These are phyloP conservation scores for Oriolus oriolus DNA, from an alignment of 2,113 vertebrate species.

Conservation along the genomic window DNA sequence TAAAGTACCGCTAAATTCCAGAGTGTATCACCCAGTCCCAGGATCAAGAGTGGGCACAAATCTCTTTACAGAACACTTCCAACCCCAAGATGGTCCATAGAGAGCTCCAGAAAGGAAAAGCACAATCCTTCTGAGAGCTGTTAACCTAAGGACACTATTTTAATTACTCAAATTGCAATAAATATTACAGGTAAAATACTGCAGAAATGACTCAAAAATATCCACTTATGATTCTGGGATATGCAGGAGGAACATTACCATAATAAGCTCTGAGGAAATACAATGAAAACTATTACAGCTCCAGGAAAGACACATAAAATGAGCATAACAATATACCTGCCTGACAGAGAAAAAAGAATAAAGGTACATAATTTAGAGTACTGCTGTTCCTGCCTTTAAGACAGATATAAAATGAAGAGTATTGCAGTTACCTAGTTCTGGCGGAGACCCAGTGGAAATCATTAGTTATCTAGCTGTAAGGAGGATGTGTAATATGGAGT, in stretches of 20 bases:
- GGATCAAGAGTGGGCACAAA: not conserved
- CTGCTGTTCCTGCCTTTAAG: constrained; percentile 30
- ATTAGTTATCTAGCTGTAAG: constrained; percentile 21
- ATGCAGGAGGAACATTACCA: constrained; percentile 21
- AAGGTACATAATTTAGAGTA: constrained; percentile 16
- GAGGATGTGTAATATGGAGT: constrained; percentile 17
- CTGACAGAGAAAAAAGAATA: constrained; percentile 22
- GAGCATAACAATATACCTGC: constrained; percentile 27
- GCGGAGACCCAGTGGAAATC: constrained; percentile 10
- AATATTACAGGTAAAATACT: not conserved
- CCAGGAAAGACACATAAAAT: constrained; percentile 46
- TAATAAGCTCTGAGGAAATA: constrained; percentile 34
- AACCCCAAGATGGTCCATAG: not conserved
- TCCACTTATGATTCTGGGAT: not conserved
- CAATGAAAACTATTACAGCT: constrained; percentile 49
- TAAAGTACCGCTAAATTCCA: not conserved
- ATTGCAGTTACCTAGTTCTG: constrained; percentile 10
- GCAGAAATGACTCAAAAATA: not conserved
- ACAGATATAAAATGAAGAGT: constrained; percentile 16
- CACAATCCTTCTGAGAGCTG: not conserved
- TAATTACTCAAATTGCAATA: constrained; percentile 24
- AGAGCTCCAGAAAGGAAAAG: not conserved
- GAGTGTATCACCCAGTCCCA: not conserved
- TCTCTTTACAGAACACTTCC: not conserved
- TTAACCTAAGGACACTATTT: not conserved